Conservation (phyloP, 2,797 vertebrate genomes). For the Glossophaga mutica region DNA sequence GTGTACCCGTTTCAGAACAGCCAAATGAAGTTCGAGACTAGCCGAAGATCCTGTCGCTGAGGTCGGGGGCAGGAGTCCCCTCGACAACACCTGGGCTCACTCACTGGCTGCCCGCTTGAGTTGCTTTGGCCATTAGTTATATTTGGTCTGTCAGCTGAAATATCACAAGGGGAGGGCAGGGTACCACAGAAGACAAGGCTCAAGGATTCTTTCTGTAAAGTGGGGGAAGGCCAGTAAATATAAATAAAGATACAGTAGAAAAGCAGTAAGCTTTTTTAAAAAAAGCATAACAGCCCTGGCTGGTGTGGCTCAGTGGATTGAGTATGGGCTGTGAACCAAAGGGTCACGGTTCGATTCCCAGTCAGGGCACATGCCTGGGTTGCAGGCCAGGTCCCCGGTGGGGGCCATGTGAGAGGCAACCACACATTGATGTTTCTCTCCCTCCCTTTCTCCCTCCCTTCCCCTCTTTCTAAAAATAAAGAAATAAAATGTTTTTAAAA, state of each 20-base stretch:
- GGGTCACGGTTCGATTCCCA: too few relatives aligned
- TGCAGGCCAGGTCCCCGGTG: too few relatives aligned
- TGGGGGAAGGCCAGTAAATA: not conserved
- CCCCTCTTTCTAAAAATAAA: too few relatives aligned
- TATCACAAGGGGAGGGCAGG: not conserved
- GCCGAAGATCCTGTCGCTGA: not conserved
- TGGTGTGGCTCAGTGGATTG: too few relatives aligned
- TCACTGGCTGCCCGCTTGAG: not conserved
- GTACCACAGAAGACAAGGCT: not conserved
- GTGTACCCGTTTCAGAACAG: not conserved
- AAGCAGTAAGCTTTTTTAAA: not conserved
- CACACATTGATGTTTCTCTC: too few relatives aligned
- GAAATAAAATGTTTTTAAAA: too few relatives aligned
- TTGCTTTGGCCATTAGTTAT: not conserved
- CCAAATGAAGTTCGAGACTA: not conserved
- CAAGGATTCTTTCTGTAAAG: not conserved
- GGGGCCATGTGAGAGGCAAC: too few relatives aligned
- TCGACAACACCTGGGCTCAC: too few relatives aligned
- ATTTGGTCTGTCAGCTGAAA: not conserved
- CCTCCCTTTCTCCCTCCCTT: too few relatives aligned
- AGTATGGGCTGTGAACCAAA: too few relatives aligned
- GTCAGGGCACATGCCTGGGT: too few relatives aligned
- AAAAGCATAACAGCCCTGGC: too few relatives aligned
- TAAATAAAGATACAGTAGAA: not conserved
- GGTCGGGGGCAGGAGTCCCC: not conserved